Evolutionary conservation across 2,113 vertebrate species (phyloP).

Genomic region (Gallinago undulata): DNA sequence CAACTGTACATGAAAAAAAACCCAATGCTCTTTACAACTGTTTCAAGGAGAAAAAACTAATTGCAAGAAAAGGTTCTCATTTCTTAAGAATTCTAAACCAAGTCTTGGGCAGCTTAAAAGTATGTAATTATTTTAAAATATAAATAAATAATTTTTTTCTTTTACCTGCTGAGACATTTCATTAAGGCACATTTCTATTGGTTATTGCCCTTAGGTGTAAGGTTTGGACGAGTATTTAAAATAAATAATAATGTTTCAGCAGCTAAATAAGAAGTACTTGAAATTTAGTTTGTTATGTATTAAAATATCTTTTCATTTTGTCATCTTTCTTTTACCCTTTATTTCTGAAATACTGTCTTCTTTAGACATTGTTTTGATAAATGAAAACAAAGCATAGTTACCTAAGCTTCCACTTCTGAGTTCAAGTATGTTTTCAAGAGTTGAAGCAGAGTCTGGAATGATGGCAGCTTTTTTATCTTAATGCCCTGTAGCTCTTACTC

Average conservation of each 20-base stretch:
- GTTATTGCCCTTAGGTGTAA: neutral
- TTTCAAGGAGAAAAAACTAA: constrained; percentile 6
- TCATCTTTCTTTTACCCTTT: neutral
- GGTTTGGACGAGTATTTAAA: neutral
- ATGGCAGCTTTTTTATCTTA: neutral
- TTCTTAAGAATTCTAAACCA: neutral
- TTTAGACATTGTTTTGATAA: neutral
- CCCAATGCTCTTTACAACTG: neutral
- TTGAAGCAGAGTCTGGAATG: neutral
- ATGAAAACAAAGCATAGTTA: constrained; percentile 6
- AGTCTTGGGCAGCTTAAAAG: neutral
- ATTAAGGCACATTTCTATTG: neutral
- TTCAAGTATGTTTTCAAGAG: constrained; percentile 35
- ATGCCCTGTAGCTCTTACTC: neutral
- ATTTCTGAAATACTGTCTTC: neutral
- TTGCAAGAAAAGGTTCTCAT: neutral
- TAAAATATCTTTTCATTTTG: neutral
- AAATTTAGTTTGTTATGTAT: neutral
- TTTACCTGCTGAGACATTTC: neutral
- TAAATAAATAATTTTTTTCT: neutral
- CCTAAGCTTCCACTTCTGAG: neutral
- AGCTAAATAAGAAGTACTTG: neutral
- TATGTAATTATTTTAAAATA: neutral
- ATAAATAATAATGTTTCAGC: neutral
- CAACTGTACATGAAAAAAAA: neutral